Base-by-base conservation (phyloP, 2,888 invertebrate genomes). In the Epinotia brunnichana region DNA sequence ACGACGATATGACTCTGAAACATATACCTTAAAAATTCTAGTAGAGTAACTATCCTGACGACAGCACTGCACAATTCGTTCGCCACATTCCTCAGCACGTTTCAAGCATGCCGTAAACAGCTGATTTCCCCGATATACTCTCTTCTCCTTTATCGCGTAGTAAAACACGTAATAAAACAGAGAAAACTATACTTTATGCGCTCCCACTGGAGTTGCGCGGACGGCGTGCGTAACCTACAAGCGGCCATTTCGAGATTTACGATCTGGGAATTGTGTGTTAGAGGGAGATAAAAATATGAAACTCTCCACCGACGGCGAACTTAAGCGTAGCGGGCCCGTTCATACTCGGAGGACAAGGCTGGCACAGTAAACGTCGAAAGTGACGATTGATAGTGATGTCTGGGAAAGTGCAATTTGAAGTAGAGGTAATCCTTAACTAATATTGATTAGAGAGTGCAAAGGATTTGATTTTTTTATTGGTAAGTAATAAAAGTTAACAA, bases 191-290 rank as follows among this genome's bases (percentile, higher is more conserved):
- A 92, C 83, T 92, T 93, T 93, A 92, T 91, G 91, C 87, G 90
- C 91, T 91, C 89, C 88, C 88, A 78, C 87, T 80, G 86, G 89
- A 87, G 87, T 88, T 85, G 90, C 90, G 90, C 89, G 90, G 89
- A 90, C 91, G 90, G 90, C 92, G 92, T 91, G 91, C 93, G 93
- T 93, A 93, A 93, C 92, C 93, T 93, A 93, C 92, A 93, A 93
- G 93, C 93, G 94, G 94, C 94, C 93, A 92, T 94, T 94, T 94
- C 94, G 87, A 92, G 93, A 94, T 94, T 94, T 94, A 94, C 94
- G 94, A 94, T 87, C 94, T 94, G 94, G 94, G 94, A 94, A 94
- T 92, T 94, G 92, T 90, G 91, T 88, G 94, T 91, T 90, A 88
- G 93, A 94, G 84, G 83, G 92, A 87, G 94, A 94, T 88, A 88